These are phyloP conservation scores for Drosophila sturtevanti DNA, from an alignment of 1,140 invertebrate species.

Conservation along the genomic window DNA sequence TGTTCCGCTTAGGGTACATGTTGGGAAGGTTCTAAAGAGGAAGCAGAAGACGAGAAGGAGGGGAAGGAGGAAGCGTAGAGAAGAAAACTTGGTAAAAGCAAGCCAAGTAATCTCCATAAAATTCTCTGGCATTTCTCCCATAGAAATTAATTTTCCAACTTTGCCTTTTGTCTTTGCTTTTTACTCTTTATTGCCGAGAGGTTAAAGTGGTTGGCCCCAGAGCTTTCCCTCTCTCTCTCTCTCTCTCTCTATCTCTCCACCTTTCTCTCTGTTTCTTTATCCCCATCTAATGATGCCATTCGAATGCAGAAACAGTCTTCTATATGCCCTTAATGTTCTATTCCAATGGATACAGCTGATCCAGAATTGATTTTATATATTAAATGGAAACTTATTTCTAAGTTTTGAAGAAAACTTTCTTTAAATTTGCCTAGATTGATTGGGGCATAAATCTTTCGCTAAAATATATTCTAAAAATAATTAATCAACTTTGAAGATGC, in stretches of 20 bases:
- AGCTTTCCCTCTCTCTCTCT: neutral
- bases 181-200: neutral
- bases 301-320: slow-evolving; percentile 24
- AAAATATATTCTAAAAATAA: too few species aligned
- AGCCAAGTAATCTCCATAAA: slow-evolving; percentile 66
- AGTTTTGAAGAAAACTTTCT: neutral
- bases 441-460: too few species aligned
- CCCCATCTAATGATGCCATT: slow-evolving; percentile 46
- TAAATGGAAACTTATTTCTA: too few species aligned
- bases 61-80: too few species aligned
- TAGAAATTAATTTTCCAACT: slow-evolving; percentile 66
- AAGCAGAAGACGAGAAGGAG: neutral
- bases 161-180: slow-evolving; percentile 16
- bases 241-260: neutral
- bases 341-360: neutral
- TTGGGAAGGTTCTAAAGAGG: neutral
- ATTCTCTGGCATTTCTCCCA: slow-evolving; percentile 30
- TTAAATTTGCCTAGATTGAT: neutral
- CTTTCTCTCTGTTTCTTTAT: neutral
- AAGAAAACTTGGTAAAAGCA: neutral
- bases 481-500: too few species aligned
- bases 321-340: neutral
- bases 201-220: slow-evolving; percentile 7
- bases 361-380: too few species aligned
- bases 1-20: slow-evolving; percentile 31